phyloP scores from a whole-genome alignment of 2,888 invertebrate genomes.

The Schizotus pectinicornis region DNA sequence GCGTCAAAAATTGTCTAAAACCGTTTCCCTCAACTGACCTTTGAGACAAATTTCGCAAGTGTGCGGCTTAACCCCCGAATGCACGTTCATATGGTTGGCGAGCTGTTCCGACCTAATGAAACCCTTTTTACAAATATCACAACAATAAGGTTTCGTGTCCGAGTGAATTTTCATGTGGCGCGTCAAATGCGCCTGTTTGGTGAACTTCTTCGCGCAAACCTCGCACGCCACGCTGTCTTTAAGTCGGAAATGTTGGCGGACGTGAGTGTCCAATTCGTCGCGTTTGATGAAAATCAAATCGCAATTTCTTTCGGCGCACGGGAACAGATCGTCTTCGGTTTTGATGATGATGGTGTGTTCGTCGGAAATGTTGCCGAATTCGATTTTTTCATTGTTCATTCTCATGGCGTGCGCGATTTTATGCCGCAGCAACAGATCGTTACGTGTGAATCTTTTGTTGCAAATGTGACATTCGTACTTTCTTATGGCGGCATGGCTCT shows the following conservation, averaged over 20 bases:
- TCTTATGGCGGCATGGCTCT: slow-evolving; percentile 48
- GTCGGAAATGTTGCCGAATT: slow-evolving; percentile 32
- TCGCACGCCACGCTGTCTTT: slow-evolving; percentile 52
- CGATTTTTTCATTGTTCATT: slow-evolving; percentile 41
- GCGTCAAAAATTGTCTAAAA: slow-evolving; percentile 3
- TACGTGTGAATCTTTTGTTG: slow-evolving; percentile 48
- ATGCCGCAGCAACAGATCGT: slow-evolving; percentile 51
- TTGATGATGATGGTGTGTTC: slow-evolving; percentile 27
- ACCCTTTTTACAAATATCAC: slow-evolving; percentile 64
- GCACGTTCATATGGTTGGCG: slow-evolving; percentile 65
- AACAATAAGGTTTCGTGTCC: slow-evolving; percentile 61
- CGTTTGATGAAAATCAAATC: slow-evolving; percentile 36
- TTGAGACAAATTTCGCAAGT: slow-evolving; percentile 66
- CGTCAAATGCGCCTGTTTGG: slow-evolving; percentile 61
- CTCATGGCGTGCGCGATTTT: slow-evolving; percentile 52
- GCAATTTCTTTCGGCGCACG: slow-evolving; percentile 35
- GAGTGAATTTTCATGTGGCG: slow-evolving; percentile 63
- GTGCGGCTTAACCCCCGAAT: slow-evolving; percentile 64
- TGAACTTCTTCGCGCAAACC: slow-evolving; percentile 63
- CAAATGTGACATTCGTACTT: slow-evolving; percentile 51
- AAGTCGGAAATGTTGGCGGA: slow-evolving; percentile 25
- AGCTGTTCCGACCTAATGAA: slow-evolving; percentile 66
- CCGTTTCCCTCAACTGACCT: slow-evolving; percentile 48
- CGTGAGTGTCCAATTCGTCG: slow-evolving; percentile 39
- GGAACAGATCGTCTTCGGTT: slow-evolving; percentile 36